Percentiles rank a stretch among this genome's conserved stretches.
Conservation (phyloP, 2,888 invertebrate species). For the Drosophila meridionalis region DNA sequence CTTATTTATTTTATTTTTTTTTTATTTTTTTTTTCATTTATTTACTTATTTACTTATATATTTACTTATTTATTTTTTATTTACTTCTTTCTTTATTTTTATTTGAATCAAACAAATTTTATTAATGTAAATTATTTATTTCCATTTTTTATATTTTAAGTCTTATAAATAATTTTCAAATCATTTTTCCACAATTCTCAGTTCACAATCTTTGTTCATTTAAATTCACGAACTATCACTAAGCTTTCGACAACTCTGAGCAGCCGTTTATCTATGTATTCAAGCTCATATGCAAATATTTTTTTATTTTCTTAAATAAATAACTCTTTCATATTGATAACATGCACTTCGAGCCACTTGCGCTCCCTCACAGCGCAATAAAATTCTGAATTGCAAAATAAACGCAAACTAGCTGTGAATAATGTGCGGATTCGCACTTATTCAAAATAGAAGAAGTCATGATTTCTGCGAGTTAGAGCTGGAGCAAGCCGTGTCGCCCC, state of each 20-base stretch:
- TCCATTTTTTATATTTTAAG: no score
- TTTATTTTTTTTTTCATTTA: no score
- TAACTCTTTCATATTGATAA: background rate
- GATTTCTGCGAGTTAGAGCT: constrained; percentile 10
- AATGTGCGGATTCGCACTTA: constrained; percentile 25
- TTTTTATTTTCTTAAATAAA: background rate
- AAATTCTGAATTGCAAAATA: constrained; percentile 8
- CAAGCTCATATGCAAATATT: background rate
- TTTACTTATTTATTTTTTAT: no score
- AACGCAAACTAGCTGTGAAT: constrained; percentile 33
- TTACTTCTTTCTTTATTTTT: no score
- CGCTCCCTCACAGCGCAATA: background rate
- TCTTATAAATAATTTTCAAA: no score
- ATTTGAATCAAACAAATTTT: no score
- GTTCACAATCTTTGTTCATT: background rate
- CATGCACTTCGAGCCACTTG: background rate
- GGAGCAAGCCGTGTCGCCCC: constrained; percentile 22
- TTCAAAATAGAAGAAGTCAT: constrained; percentile 14
- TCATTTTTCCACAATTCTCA: background rate
- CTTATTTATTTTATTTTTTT: no score
- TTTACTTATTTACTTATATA: no score
- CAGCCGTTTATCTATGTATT: background rate
- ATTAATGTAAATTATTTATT: no score
- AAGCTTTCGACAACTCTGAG: background rate
- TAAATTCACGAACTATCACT: background rate